Conservation (phyloP, 2,797 vertebrate species). For the Benthosema pterotum region DNA sequence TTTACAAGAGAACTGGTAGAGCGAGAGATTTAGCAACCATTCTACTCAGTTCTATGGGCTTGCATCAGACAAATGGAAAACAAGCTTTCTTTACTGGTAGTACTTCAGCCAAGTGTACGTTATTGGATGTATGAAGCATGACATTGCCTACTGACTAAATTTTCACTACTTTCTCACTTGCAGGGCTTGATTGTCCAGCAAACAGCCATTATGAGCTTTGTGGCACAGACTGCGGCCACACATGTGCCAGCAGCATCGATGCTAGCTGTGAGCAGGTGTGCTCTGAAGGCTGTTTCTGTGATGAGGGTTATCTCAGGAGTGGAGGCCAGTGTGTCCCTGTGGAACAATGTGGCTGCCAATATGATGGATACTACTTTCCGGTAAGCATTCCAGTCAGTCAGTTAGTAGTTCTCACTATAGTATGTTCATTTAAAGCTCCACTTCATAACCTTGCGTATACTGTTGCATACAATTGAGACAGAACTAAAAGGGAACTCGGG, state of each 20-base stretch:
- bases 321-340: constrained; percentile 64
- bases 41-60: no score
- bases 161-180: not conserved
- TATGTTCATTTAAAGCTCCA: not conserved
- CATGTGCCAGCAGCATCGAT: constrained; percentile 60
- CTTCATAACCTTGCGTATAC: not conserved
- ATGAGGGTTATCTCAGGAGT: constrained; percentile 62
- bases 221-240: constrained; percentile 69
- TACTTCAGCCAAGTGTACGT: no score
- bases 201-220: constrained; percentile 79
- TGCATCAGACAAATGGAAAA: no score
- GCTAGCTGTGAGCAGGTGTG: constrained; percentile 59
- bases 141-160: no score
- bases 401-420: not conserved
- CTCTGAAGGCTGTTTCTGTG: constrained; percentile 77
- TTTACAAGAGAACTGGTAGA: no score
- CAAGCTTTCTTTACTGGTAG: no score
- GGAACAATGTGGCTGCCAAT: constrained; percentile 68
- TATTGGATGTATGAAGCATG: no score
- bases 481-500: no score
- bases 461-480: no score
- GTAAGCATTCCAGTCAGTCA: constrained; percentile 50
- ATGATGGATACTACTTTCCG: constrained; percentile 65
- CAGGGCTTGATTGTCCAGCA: constrained; percentile 58
- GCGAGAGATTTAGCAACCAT: no score